These are phyloP conservation scores for Heliangelus exortis DNA, from an alignment of 2,797 vertebrate genomes.

Conservation along the genomic window DNA sequence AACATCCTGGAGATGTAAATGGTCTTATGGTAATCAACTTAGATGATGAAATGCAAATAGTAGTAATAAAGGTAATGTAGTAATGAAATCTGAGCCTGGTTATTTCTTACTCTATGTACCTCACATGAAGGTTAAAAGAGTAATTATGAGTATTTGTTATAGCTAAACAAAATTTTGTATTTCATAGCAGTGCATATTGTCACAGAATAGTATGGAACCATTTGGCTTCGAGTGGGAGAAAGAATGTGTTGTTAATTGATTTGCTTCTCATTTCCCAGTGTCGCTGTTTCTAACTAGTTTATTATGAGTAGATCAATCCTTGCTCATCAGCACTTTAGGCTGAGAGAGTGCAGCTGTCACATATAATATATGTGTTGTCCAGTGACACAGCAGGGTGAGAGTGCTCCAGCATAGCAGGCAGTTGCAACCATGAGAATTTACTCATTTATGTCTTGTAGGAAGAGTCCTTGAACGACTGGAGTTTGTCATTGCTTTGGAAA, in stretches of 20 bases:
- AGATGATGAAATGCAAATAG: not conserved
- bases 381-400: fast-evolving
- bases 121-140: not conserved
- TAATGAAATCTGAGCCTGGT: not conserved
- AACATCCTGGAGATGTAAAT: conserved; percentile 6
- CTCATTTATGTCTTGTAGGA: not conserved
- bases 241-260: not conserved
- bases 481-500: not conserved
- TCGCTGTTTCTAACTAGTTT: conserved; percentile 3
- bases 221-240: not conserved
- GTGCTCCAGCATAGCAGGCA: fast-evolving
- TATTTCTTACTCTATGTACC: not conserved
- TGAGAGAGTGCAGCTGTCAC: not conserved
- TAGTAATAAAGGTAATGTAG: not conserved
- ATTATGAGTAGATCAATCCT: not conserved
- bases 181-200: not conserved
- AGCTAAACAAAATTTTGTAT: not conserved
- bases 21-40: not conserved
- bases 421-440: not conserved
- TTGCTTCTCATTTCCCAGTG: not conserved
- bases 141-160: not conserved
- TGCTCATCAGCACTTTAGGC: not conserved
- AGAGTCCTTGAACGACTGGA: not conserved
- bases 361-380: not conserved
- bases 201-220: not conserved